Percentiles rank a stretch among this genome's conserved stretches.
Evolutionary conservation across 2,888 invertebrate species (phyloP).

Genomic region (Apodemia duryi): DNA sequence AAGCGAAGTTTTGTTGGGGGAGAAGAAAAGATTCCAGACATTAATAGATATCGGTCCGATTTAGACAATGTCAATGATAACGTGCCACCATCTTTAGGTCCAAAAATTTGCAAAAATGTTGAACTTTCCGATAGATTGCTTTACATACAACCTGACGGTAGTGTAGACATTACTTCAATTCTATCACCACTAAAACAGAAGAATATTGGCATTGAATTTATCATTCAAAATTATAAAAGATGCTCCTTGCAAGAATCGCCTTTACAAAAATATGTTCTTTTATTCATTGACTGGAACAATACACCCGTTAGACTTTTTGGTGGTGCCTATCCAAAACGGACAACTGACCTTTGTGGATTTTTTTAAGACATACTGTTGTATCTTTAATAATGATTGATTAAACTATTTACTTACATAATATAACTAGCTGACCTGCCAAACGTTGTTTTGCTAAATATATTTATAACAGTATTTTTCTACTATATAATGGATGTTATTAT

Average conservation of each 20-base stretch:
- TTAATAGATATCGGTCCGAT: slow-evolving; percentile 56
- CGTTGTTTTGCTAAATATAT: too few relatives aligned
- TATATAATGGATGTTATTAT: too few relatives aligned
- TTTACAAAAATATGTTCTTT: slow-evolving; percentile 43
- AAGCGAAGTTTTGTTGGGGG: slow-evolving; percentile 59
- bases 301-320: slow-evolving; percentile 84
- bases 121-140: slow-evolving; percentile 49
- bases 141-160: slow-evolving; percentile 60
- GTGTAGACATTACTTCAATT: slow-evolving; percentile 55
- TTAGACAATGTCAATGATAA: slow-evolving; percentile 40
- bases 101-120: slow-evolving; percentile 57
- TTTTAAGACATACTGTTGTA: slow-evolving; percentile 46
- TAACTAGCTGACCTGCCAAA: not conserved
- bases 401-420: not conserved
- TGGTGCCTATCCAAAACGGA: slow-evolving; percentile 81
- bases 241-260: slow-evolving; percentile 55
- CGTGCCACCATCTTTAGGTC: slow-evolving; percentile 48
- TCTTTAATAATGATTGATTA: not conserved
- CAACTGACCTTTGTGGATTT: slow-evolving; percentile 79
- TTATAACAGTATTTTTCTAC: too few relatives aligned
- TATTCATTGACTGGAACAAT: slow-evolving; percentile 82
- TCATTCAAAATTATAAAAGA: slow-evolving; percentile 59
- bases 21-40: slow-evolving; percentile 56
- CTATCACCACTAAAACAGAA: slow-evolving; percentile 52
- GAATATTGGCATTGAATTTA: slow-evolving; percentile 57